Conservation (phyloP, 2,797 vertebrate species). For the Micropoecilia bifurca region DNA sequence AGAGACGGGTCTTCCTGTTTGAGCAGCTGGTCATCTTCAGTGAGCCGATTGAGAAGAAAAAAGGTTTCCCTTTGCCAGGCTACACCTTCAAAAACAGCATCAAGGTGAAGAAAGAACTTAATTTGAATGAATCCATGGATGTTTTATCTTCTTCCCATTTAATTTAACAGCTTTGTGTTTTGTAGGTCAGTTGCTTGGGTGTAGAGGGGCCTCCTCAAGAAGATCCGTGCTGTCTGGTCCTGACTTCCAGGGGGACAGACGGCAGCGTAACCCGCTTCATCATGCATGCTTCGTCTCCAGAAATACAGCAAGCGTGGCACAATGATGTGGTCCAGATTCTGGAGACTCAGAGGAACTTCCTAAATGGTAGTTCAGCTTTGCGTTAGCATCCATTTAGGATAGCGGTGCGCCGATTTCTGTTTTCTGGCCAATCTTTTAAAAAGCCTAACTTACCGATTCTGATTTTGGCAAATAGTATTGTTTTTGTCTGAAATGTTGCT, state of each 20-base stretch:
- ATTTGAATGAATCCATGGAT: background rate
- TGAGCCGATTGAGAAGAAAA: slow-evolving; percentile 90
- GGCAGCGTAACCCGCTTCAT: slow-evolving; percentile 82
- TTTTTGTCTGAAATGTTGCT: too few relatives aligned
- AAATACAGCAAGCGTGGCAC: slow-evolving; percentile 85
- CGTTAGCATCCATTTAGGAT: background rate
- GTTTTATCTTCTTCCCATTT: background rate
- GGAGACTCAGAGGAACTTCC: slow-evolving; percentile 91
- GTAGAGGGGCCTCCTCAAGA: slow-evolving; percentile 83
- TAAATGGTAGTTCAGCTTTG: slow-evolving; percentile 82
- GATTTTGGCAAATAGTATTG: too few relatives aligned
- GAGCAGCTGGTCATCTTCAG: slow-evolving; percentile 94
- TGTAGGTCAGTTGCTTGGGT: slow-evolving; percentile 89
- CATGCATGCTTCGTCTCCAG: slow-evolving; percentile 81
- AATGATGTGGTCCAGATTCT: slow-evolving; percentile 88
- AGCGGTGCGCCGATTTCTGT: too few relatives aligned
- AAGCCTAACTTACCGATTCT: too few relatives aligned
- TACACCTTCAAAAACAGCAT: slow-evolving; percentile 93
- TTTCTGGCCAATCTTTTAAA: too few relatives aligned
- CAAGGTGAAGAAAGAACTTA: slow-evolving; percentile 77
- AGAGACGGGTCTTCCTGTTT: slow-evolving; percentile 91
- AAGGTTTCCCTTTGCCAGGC: slow-evolving; percentile 84
- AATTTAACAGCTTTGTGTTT: slow-evolving; percentile 5
- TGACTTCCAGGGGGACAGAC: slow-evolving; percentile 87
- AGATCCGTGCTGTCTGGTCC: slow-evolving; percentile 82